These are phyloP conservation scores for Ernsta delagoae DNA, from an alignment of 2,888 invertebrate species.

Conservation along the genomic window DNA sequence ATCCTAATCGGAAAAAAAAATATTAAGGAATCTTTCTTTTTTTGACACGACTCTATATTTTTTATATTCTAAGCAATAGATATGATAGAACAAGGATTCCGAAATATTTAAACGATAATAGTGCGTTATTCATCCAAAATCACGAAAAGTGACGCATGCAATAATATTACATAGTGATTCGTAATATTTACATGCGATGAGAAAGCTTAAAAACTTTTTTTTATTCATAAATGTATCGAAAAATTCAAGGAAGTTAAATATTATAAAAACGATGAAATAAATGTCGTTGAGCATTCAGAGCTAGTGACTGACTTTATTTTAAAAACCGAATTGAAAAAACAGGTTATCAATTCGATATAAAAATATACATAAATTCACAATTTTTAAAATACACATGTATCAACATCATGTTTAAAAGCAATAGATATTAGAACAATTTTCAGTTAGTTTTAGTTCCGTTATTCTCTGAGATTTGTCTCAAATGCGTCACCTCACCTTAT, in stretches of 20 bases:
- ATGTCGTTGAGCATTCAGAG: not conserved
- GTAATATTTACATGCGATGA: constrained; percentile 63
- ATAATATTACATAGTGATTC: constrained; percentile 13
- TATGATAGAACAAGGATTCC: constrained; percentile 19
- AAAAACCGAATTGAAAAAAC: no score
- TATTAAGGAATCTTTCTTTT: not conserved
- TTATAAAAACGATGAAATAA: constrained; percentile 50
- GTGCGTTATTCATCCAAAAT: constrained; percentile 50
- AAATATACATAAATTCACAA: no score
- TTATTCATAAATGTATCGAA: constrained; percentile 62
- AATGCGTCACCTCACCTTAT: no score
- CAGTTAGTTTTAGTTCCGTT: no score
- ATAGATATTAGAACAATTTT: no score
- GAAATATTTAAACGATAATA: constrained; percentile 45
- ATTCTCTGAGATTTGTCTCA: no score
- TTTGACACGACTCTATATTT: constrained; percentile 2
- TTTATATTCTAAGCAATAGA: constrained; percentile 30
- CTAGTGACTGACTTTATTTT: constrained; percentile 4
- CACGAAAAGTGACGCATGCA: constrained; percentile 62
- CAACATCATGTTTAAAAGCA: no score
- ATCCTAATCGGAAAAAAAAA: not conserved
- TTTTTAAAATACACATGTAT: no score
- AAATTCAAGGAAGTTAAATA: constrained; percentile 53
- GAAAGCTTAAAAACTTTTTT: constrained; percentile 47
- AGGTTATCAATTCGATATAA: no score